phyloP scores from a whole-genome alignment of 2,888 invertebrate species.

The Trachelus tabidus region DNA sequence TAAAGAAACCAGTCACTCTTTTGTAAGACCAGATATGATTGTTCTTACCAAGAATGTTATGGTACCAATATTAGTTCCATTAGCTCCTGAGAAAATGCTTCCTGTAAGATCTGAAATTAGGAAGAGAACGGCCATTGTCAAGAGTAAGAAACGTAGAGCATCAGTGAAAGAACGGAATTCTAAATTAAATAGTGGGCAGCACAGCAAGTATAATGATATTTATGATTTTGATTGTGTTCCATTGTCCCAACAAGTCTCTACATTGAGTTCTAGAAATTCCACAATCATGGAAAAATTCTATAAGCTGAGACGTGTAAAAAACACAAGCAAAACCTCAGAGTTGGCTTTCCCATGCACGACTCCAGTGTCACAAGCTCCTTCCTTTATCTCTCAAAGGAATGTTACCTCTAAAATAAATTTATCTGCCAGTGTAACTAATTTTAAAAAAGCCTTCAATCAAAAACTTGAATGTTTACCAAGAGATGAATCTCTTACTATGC shows the following conservation, averaged over 20 bases:
- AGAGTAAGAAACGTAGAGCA: background rate
- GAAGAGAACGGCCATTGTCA: background rate
- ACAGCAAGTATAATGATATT: background rate
- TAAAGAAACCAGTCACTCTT: background rate
- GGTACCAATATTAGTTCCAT: background rate
- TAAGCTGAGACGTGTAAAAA: background rate
- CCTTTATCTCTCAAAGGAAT: background rate
- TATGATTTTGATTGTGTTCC: background rate
- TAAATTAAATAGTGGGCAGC: background rate
- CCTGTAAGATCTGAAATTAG: background rate
- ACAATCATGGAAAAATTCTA: background rate
- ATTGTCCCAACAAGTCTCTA: background rate
- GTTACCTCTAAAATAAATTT: background rate
- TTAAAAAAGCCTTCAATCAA: background rate
- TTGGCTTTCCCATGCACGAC: background rate
- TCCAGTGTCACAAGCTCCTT: background rate
- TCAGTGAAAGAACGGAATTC: background rate
- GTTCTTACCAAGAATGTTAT: background rate
- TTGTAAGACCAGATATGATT: background rate
- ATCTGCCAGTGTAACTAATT: background rate
- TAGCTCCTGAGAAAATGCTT: background rate
- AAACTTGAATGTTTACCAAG: background rate
- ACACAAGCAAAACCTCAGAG: background rate
- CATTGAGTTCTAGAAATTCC: background rate
- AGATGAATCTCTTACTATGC: background rate